Percentiles rank a stretch among this genome's conserved stretches.
Conservation (phyloP, 1,140 invertebrate genomes). For the Pogonomyrmex californicus region DNA sequence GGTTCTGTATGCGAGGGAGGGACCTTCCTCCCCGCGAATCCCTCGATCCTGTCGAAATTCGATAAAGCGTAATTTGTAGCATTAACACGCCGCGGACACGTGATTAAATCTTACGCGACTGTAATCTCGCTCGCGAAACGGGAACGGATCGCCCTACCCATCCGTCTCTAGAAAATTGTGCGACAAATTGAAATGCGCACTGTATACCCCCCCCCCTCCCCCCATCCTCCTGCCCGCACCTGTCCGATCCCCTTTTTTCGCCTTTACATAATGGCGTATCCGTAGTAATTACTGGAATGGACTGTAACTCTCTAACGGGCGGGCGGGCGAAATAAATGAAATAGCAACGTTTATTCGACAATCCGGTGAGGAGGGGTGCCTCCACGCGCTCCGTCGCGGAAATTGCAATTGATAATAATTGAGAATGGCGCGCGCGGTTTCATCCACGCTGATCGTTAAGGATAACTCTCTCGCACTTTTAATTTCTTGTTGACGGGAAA, state of each 20-base stretch:
- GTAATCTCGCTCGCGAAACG: slow-evolving; percentile 46
- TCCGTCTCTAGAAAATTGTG: slow-evolving; percentile 61
- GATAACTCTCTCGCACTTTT: slow-evolving; percentile 30
- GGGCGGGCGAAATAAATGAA: slow-evolving; percentile 56
- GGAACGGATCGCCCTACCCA: slow-evolving; percentile 1
- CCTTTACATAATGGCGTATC: slow-evolving; percentile 56
- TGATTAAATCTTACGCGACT: slow-evolving; percentile 57
- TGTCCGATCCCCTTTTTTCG: slow-evolving; percentile 55
- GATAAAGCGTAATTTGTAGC: slow-evolving; percentile 54
- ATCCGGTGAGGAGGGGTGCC: slow-evolving; percentile 41
- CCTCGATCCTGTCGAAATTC: slow-evolving; percentile 45
- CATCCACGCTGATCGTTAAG: slow-evolving; percentile 41
- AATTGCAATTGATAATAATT: slow-evolving; percentile 58
- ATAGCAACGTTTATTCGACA: slow-evolving; percentile 60
- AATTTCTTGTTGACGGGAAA: slow-evolving; percentile 51
- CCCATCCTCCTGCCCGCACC: neutral
- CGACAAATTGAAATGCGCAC: slow-evolving; percentile 61
- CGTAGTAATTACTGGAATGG: slow-evolving; percentile 63
- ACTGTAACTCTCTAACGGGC: slow-evolving; percentile 45
- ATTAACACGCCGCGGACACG: slow-evolving; percentile 39
- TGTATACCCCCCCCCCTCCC: neutral
- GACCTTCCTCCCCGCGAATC: neutral
- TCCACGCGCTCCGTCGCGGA: slow-evolving; percentile 25
- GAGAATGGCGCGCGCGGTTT: slow-evolving; percentile 48
- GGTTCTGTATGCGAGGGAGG: neutral